These are phyloP conservation scores for Drosophila willistoni DNA, from an alignment of 1,140 invertebrate species.

Conservation along the genomic window DNA sequence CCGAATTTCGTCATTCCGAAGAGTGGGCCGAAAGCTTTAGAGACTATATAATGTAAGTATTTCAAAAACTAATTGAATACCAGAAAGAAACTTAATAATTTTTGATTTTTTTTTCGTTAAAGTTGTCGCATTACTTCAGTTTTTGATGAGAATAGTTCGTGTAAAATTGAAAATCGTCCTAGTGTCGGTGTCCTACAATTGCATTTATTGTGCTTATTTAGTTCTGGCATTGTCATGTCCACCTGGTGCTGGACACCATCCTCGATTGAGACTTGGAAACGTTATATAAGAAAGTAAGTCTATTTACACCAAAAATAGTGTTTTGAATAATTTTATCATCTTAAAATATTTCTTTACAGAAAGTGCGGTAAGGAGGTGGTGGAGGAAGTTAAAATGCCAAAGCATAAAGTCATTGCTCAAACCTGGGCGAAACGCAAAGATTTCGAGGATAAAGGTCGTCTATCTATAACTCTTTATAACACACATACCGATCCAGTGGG, in stretches of 20 bases:
- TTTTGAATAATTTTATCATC: neutral
- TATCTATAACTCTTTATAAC: constrained; percentile 93
- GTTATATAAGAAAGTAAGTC: constrained; percentile 91
- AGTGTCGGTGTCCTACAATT: constrained; percentile 92
- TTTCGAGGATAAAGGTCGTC: constrained; percentile 90
- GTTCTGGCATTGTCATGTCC: constrained; percentile 93
- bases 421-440: constrained; percentile 94
- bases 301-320: neutral
- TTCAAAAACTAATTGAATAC: neutral
- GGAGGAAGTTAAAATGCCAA: constrained; percentile 90
- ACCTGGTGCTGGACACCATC: constrained; percentile 96
- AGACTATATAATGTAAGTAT: constrained; percentile 91
- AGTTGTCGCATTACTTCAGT: constrained; percentile 86
- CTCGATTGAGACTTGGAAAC: constrained; percentile 91
- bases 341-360: constrained; percentile 71
- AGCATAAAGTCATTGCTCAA: constrained; percentile 95
- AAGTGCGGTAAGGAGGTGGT: constrained; percentile 89
- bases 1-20: constrained; percentile 89
- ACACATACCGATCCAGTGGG: constrained; percentile 95
- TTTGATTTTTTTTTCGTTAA: constrained; percentile 40
- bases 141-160: constrained; percentile 84
- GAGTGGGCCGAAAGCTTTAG: constrained; percentile 90
- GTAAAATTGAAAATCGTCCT: constrained; percentile 88
- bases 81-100: too few relatives aligned
- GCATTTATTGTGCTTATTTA: constrained; percentile 92